A percentile compares a stretch with the other conserved stretches of the same genome.
These are phyloP conservation scores for Drosophila kohkoa DNA, from an alignment of 1,140 invertebrate species.

Conservation along the genomic window DNA sequence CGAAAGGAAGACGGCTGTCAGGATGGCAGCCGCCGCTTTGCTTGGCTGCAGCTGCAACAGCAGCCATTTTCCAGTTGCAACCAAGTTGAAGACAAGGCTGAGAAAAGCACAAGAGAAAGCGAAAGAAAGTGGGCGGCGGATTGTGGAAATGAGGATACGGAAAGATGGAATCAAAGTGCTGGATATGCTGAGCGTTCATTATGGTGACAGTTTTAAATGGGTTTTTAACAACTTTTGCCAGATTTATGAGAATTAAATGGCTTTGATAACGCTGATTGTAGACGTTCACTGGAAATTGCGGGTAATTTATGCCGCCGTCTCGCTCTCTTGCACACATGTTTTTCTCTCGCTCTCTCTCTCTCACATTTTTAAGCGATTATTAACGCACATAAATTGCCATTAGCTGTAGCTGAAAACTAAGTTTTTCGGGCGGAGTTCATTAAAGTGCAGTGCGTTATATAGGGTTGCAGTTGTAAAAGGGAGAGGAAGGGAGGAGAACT, in stretches of 20 bases:
- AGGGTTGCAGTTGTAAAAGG: not conserved
- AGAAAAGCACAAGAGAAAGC: not conserved
- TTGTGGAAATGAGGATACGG: not conserved
- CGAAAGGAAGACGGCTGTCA: conserved; percentile 21
- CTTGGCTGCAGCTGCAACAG: conserved; percentile 20
- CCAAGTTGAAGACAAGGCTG: not conserved
- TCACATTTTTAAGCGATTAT: conserved; percentile 49
- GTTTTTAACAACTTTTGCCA: conserved; percentile 72
- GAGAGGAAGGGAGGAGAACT: not conserved
- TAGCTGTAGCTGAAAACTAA: conserved; percentile 48
- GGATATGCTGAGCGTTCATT: conserved; percentile 64
- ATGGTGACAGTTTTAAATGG: conserved; percentile 78
- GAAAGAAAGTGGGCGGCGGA: not conserved
- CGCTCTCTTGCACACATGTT: not conserved
- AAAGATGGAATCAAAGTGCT: conserved; percentile 51
- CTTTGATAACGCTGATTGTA: conserved; percentile 74
- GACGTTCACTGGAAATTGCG: conserved; percentile 54
- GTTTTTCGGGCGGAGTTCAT: conserved; percentile 57
- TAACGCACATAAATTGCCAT: conserved; percentile 78
- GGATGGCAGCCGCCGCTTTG: conserved; percentile 19
- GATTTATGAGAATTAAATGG: conserved; percentile 79
- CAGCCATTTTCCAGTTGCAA: conserved; percentile 28
- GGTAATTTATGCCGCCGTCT: conserved; percentile 31
- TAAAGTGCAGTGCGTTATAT: conserved; percentile 66
- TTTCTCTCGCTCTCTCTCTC: conserved; percentile 3